A percentile compares a stretch with the other conserved stretches of the same genome.
phyloP scores from a whole-genome alignment of 1,140 invertebrate genomes.

The Lasioglossum baleicum region DNA sequence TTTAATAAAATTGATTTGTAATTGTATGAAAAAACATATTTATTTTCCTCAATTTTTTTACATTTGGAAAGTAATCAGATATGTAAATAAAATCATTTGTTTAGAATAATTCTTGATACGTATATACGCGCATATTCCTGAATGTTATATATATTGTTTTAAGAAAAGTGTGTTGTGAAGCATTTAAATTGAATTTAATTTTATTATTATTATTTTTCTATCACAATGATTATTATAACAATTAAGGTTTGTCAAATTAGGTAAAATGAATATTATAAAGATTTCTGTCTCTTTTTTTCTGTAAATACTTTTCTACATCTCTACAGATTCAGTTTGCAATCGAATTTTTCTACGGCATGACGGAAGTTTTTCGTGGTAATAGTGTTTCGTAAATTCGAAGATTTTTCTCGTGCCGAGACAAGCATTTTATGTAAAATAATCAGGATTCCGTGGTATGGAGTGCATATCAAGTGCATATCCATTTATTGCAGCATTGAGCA shows the following conservation, averaged over 20 bases:
- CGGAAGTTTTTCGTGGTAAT: not conserved
- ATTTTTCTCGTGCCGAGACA: not conserved
- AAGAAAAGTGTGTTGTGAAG: slow-evolving; percentile 52
- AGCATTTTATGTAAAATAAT: slow-evolving; percentile 1
- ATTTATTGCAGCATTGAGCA: too few species aligned
- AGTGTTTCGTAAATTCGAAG: not conserved
- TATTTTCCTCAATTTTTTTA: too few species aligned
- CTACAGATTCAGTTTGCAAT: not conserved
- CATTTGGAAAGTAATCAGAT: too few species aligned
- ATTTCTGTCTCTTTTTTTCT: not conserved
- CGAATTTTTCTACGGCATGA: not conserved
- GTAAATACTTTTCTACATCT: not conserved
- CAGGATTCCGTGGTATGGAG: too few species aligned
- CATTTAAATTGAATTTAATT: slow-evolving; percentile 61
- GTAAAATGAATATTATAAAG: too few species aligned
- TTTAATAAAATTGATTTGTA: too few species aligned
- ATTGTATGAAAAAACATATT: too few species aligned
- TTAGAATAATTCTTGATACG: too few species aligned
- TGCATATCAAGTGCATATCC: too few species aligned
- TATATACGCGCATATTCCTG: slow-evolving; percentile 56
- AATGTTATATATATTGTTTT: slow-evolving; percentile 53
- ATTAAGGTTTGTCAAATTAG: too few species aligned
- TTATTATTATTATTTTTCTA: slow-evolving; percentile 55
- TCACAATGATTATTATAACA: slow-evolving; percentile 14
- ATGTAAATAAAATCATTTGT: too few species aligned